These are phyloP conservation scores for Nasonia giraulti DNA, from an alignment of 1,140 invertebrate species.

Conservation along the genomic window DNA sequence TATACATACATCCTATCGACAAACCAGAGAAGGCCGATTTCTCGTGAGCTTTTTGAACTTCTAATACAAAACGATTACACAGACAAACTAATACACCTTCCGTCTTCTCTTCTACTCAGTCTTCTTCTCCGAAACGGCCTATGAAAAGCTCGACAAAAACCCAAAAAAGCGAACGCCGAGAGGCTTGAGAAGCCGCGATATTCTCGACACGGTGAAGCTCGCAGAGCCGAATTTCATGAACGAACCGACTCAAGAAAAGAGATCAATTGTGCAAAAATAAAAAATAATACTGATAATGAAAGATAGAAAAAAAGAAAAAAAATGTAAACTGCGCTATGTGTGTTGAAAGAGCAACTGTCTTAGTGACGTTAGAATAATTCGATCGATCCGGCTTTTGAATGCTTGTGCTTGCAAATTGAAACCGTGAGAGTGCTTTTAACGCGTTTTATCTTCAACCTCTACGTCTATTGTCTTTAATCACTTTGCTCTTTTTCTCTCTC, in stretches of 20 bases:
- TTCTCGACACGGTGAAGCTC: not conserved
- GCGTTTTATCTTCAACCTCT: constrained; percentile 51
- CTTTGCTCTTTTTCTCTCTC: constrained; percentile 38
- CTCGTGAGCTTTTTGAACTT: constrained; percentile 7
- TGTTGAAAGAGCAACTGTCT: constrained; percentile 26
- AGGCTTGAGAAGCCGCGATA: constrained; percentile 28
- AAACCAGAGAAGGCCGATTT: constrained; percentile 24
- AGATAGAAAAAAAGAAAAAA: constrained; percentile 19
- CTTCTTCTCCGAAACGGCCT: constrained; percentile 44
- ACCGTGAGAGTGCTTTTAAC: constrained; percentile 52
- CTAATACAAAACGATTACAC: not conserved
- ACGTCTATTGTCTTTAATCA: constrained; percentile 46
- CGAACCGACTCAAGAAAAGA: constrained; percentile 20
- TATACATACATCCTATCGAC: constrained; percentile 4
- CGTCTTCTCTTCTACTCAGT: constrained; percentile 25
- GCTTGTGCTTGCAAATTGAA: constrained; percentile 53
- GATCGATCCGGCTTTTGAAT: constrained; percentile 48
- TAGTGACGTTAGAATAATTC: constrained; percentile 49
- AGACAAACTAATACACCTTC: constrained; percentile 17
- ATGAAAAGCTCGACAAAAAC: constrained; percentile 24
- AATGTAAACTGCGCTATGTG: constrained; percentile 43
- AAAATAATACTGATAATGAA: constrained; percentile 35
- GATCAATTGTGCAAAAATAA: constrained; percentile 45
- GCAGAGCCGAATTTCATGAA: constrained; percentile 1
- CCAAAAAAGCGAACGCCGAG: not conserved